Conservation (phyloP, 1,140 invertebrate species). For the Aphelinus certus region DNA sequence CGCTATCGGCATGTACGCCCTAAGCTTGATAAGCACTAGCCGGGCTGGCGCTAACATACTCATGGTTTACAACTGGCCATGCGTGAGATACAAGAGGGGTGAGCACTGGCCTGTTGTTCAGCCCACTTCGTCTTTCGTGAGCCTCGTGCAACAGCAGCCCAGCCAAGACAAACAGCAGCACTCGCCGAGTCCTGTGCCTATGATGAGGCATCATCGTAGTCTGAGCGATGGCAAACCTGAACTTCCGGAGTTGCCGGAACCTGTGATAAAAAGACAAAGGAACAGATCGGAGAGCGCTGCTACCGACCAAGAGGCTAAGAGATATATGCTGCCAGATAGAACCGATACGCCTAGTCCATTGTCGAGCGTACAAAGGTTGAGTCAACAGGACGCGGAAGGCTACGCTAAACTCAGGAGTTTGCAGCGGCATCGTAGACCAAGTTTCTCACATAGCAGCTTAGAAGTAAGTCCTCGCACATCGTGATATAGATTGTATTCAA, state of each 20-base stretch:
- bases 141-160: too few relatives aligned
- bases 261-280: conserved; percentile 55
- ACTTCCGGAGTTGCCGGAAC: conserved; percentile 52
- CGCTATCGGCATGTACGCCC: conserved; percentile 87
- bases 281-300: conserved; percentile 63
- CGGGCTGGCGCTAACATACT: conserved; percentile 81
- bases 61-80: conserved; percentile 79
- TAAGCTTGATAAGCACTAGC: conserved; percentile 86
- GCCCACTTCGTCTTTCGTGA: conserved; percentile 45
- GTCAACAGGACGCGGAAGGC: conserved; percentile 79
- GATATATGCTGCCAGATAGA: conserved; percentile 65
- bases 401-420: conserved; percentile 82
- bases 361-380: conserved; percentile 79
- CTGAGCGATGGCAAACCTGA: conserved; percentile 63
- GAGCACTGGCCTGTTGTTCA: conserved; percentile 84
- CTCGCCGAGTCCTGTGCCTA: conserved; percentile 57
- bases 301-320: conserved; percentile 57
- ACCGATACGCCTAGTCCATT: conserved; percentile 83
- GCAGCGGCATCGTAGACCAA: conserved; percentile 72
- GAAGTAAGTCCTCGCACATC: conserved; percentile 46
- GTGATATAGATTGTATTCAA: too few relatives aligned
- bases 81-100: conserved; percentile 81
- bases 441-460: conserved; percentile 61
- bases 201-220: conserved; percentile 62
- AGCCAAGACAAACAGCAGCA: conserved; percentile 46